Evolutionary conservation across 30 jellyfish, hydroid and myxozoan genomes (phyloP).

Genomic region (Morbakka virulenta): DNA sequence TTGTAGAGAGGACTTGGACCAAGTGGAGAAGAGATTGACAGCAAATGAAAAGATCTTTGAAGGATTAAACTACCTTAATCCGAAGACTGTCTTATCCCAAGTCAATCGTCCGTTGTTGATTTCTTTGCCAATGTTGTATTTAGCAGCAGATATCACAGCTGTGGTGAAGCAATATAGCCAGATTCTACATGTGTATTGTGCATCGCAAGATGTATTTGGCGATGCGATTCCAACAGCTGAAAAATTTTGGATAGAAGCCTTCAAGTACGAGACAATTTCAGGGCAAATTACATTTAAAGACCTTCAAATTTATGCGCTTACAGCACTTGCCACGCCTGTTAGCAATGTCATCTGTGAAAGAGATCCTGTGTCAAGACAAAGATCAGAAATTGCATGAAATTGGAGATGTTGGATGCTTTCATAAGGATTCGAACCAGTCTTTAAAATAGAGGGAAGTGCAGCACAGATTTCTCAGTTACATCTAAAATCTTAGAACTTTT

Average conservation of each 20-base stretch:
- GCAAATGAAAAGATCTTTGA: slow-evolving; percentile 17
- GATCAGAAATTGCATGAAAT: slow-evolving; percentile 49
- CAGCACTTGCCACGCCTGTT: slow-evolving; percentile 56
- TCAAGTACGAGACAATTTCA: slow-evolving; percentile 16
- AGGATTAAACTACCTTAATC: slow-evolving; percentile 30
- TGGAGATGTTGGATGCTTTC: slow-evolving; percentile 45
- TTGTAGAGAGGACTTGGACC: slow-evolving; percentile 34
- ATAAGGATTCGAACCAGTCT: slow-evolving; percentile 45
- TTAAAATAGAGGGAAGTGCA: slow-evolving; percentile 25
- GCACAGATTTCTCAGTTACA: slow-evolving; percentile 42
- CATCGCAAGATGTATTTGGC: slow-evolving; percentile 20
- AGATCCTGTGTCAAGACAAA: slow-evolving; percentile 46
- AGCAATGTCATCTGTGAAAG: slow-evolving; percentile 68
- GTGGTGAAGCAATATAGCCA: slow-evolving; percentile 43
- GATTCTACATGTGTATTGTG: slow-evolving; percentile 40
- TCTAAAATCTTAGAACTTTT: slow-evolving; percentile 27
- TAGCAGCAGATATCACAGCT: slow-evolving; percentile 9
- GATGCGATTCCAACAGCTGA: slow-evolving; percentile 33
- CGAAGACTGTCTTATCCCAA: slow-evolving; percentile 26
- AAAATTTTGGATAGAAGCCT: slow-evolving; percentile 22
- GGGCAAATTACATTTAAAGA: slow-evolving; percentile 8
- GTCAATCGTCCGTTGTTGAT: slow-evolving; percentile 8
- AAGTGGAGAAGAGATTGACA: slow-evolving; percentile 20
- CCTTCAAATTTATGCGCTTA: slow-evolving; percentile 22
- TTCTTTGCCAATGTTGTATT: slow-evolving; percentile 24